Evolutionary conservation across 2,797 vertebrate genomes (phyloP), one percentile per base, ranked within the genome.

Genomic region (Xyrichtys novacula): DNA sequence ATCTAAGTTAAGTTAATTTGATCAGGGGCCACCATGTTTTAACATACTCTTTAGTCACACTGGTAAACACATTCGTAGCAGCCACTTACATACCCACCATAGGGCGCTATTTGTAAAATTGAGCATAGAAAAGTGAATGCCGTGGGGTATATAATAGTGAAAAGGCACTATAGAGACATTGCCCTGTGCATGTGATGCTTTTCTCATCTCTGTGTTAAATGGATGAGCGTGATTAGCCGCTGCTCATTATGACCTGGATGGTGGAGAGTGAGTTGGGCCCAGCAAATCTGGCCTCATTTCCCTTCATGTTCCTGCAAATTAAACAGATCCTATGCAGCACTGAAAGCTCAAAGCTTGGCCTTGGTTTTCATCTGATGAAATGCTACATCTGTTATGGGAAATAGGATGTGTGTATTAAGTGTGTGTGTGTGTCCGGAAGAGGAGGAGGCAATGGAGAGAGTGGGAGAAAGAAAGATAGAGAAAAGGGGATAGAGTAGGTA

Each of bases 331-430:
- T 65, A 38, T 72, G 75, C 71, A 88, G 73, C 78, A 74, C 40
- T 63, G 71, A 82, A 76, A 83, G 86, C 87, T 87, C 76, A 78
- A 72, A 81, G 82, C 78, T 71, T 81, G 85, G 85, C 84, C 81
- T 90, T 84, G 85, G 81, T 86, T 77, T 90, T 89, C 81, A 86
- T 87, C 70, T 85, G 88, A 89, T 91, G 86, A 89, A 90, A 89
- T 79, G 65, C 48, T 87, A 85, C 80, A 87, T 86, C 88, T 92
- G 84, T 84, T 90, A 85, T 72, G 74, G 79, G 83, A 87, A 91
- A 91, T 83, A 74, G 71, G 71, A 59, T 74, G 73, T 64, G 52
- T 26, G 54, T 39, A 29, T 62, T 62, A 40, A 32, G 44, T 69
- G 71, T 60, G 47, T 25, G 50, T 42, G 38, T 63, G 70, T 32